Base-by-base conservation (phyloP, 2,888 invertebrate genomes). In the Julus scanicus region DNA sequence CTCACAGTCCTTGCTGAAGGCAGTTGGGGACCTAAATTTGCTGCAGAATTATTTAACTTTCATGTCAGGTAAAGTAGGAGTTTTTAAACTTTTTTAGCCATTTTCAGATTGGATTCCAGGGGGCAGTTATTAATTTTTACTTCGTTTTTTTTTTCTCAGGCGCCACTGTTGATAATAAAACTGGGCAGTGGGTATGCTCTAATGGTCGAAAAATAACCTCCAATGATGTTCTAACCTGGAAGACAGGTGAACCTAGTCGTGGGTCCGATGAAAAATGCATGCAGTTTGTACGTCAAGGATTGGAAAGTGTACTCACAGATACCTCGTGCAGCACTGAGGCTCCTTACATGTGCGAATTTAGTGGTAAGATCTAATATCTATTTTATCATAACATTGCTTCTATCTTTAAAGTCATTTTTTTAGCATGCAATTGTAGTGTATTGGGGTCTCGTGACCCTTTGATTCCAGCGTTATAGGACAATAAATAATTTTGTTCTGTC, bases 271-370 rank as follows among this genome's bases (percentile, higher is more conserved):
- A 85, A 3, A 85, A 40, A n/a, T 85, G 85, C 44, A 37, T 80
- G 80, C 44, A 44, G 29, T 13, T 20, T 17, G 48, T 44, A 40
- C 3, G 11, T 9, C 29, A 29, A 57, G 86, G 86, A 48, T 13
- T 20, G 1, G n/a, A 9, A 9, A n/a, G n/a, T 13, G 57, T 4
- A 8, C 20, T 57, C 57, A 57, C 9, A 11, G 63, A 86, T 37
- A 53, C 53, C 48, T n/a, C 29, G 11, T 86, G 86, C 63, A 49
- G 11, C 37, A 57, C 9, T 15, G 53, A 63, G 57, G 17, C 48
- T 20, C 39, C 86, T 49, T 86, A 40, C 39, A 53, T 86, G 39
- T 86, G 86, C n/a, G 53, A 86, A 57, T 86, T 86, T 29, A 86
- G 86, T 57, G 57, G 86, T 86, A n/a, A 86, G 86, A 2, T 44